Conservation (phyloP, 2,888 invertebrate genomes). For the Noctua comes region DNA sequence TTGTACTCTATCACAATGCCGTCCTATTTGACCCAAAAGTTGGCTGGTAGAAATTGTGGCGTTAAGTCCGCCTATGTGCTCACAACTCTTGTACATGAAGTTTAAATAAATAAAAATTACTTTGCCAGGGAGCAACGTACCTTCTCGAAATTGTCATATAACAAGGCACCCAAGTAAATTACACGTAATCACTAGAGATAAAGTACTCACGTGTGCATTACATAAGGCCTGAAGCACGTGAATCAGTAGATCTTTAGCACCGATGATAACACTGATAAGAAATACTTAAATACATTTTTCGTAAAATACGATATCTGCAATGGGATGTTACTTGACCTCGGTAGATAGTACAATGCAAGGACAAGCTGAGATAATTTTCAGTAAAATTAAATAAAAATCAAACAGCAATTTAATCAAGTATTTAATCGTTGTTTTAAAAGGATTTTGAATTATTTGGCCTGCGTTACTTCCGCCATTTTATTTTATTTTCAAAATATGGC, state of each 20-base stretch:
- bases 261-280: constrained; percentile 46
- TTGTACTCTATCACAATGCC: too few species aligned
- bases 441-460: too few species aligned
- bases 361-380: constrained; percentile 10
- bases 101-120: background rate
- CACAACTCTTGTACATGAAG: too few species aligned
- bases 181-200: constrained; percentile 38
- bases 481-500: too few species aligned
- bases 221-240: constrained; percentile 41
- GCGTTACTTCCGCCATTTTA: too few species aligned
- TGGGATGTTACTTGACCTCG: constrained; percentile 26
- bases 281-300: constrained; percentile 6
- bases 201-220: constrained; percentile 41
- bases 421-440: background rate
- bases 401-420: background rate
- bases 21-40: too few species aligned
- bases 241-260: constrained; percentile 9
- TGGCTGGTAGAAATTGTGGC: too few species aligned
- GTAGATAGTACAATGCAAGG: constrained; percentile 18
- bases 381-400: background rate
- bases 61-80: too few species aligned
- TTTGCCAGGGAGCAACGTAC: background rate
- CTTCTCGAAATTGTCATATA: background rate
- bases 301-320: constrained; percentile 41
- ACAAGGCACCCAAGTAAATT: background rate